Evolutionary conservation across 2,888 invertebrate genomes (phyloP).

Genomic region (Eupithecia inturbata): DNA sequence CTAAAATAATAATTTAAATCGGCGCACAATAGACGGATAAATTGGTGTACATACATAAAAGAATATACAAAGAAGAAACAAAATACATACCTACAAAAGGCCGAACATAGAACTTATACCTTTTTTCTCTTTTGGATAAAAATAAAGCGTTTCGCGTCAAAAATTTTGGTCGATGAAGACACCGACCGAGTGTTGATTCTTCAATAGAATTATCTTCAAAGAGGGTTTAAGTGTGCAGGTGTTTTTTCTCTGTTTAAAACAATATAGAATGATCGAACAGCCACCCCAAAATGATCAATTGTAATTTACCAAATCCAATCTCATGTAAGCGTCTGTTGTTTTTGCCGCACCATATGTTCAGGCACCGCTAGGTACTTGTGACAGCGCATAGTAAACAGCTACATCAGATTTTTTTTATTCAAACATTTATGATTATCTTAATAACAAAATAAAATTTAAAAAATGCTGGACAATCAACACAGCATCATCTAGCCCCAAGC

Average conservation of each 20-base stretch:
- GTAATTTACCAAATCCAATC: constrained; percentile 25
- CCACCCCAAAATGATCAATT: constrained; percentile 14
- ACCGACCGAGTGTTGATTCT: background rate
- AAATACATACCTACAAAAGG: too few relatives aligned
- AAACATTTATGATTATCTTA: too few relatives aligned
- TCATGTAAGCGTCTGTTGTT: constrained; percentile 31
- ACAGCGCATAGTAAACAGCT: constrained; percentile 8
- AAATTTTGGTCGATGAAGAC: background rate
- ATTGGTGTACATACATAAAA: too few relatives aligned
- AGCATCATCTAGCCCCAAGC: too few relatives aligned
- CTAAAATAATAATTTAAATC: too few relatives aligned
- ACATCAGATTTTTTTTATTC: background rate
- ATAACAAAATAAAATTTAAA: too few relatives aligned
- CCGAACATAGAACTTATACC: too few relatives aligned
- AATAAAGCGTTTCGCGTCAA: background rate
- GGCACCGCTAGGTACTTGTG: constrained; percentile 8
- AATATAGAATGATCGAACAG: constrained; percentile 7
- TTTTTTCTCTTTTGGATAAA: too few relatives aligned
- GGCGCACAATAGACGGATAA: too few relatives aligned
- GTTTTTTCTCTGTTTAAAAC: background rate
- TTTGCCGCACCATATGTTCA: constrained; percentile 32
- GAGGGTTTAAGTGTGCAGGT: background rate
- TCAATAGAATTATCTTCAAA: background rate
- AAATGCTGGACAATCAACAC: too few relatives aligned
- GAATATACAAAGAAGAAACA: too few relatives aligned